Evolutionary conservation across 2,113 vertebrate species (phyloP), one percentile per base, ranked within the genome.

Genomic region (Mellivora capensis): DNA sequence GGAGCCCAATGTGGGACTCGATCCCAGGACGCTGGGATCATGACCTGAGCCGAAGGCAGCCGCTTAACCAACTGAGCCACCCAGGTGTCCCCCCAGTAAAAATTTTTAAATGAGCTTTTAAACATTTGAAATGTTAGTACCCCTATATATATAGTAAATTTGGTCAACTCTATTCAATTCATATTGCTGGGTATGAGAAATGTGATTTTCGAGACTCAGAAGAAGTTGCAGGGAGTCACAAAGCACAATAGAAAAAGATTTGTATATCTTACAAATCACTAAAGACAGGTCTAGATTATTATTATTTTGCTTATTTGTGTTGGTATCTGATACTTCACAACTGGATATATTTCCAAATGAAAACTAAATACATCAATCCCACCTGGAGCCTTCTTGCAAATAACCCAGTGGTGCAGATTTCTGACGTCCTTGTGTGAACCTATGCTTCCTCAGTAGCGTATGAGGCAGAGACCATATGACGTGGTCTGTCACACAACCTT

Each of bases 311-410:
- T 96, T 97, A 69, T 83, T 74, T 95, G 57, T 90, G 61, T 82
- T 61, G 8, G 23, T 80, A 52, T 71, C 64, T 87, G 57, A 85
- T 64, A 89, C 0, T 67, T 92, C 76, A 77, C 34, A 74, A 29
- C 34, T 47, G 25, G 15, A 13, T 61, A 20, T 47, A 31, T 39
- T 47, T 95, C 59, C 85, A 87, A 88, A 77, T 81, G 57, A 79
- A 96, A 93, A 64, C 79, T 76, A 94, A 91, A 87, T 61, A 97
- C 77, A 42, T 87, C 90, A 87, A 83, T 21, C 12, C 61, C 31
- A 74, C 83, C 34, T 91, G 67, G 62, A 94, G 23, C 15, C 71
- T 21, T 13, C 77, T 52, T 74, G 54, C 37, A 94, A 94, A 85
- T 27, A 85, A 96, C 87, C 87, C 39, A 39, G 29, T 52, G 62